phyloP scores from a whole-genome alignment of 2,797 vertebrate species.

The Sebastes goodei region DNA sequence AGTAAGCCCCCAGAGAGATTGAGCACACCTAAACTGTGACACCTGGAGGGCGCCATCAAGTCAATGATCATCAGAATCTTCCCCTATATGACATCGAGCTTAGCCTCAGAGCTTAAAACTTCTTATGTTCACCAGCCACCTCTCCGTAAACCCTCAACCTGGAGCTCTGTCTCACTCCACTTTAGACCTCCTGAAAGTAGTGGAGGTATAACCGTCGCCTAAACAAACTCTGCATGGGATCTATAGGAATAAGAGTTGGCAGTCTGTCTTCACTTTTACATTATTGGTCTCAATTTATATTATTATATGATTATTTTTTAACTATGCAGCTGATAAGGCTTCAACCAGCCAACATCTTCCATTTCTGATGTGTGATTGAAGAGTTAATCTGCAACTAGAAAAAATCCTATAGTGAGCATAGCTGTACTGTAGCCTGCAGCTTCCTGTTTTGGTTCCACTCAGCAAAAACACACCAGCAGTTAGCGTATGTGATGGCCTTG shows the following conservation, averaged over 20 bases:
- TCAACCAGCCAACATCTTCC: neutral
- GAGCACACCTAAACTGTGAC: constrained; percentile 9
- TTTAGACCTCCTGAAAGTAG: neutral
- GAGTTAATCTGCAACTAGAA: neutral
- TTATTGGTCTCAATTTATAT: neutral
- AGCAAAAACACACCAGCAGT: neutral
- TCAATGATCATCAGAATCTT: constrained; percentile 19
- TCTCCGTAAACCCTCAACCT: neutral
- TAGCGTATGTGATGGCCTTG: neutral
- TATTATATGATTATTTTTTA: neutral
- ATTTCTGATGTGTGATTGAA: neutral
- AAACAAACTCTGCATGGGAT: neutral
- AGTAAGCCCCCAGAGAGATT: constrained; percentile 1
- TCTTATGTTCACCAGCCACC: neutral
- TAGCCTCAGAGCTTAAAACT: neutral
- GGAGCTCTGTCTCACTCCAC: neutral
- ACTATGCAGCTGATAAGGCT: neutral
- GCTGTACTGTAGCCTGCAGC: neutral
- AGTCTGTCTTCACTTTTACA: neutral
- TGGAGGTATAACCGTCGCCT: neutral
- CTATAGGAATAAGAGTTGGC: neutral
- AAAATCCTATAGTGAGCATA: neutral
- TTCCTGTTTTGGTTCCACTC: neutral
- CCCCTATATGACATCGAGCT: neutral
- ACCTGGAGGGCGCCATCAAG: neutral